These are phyloP conservation scores for Isichthys henryi DNA, from an alignment of 2,113 vertebrate genomes.

Conservation along the genomic window DNA sequence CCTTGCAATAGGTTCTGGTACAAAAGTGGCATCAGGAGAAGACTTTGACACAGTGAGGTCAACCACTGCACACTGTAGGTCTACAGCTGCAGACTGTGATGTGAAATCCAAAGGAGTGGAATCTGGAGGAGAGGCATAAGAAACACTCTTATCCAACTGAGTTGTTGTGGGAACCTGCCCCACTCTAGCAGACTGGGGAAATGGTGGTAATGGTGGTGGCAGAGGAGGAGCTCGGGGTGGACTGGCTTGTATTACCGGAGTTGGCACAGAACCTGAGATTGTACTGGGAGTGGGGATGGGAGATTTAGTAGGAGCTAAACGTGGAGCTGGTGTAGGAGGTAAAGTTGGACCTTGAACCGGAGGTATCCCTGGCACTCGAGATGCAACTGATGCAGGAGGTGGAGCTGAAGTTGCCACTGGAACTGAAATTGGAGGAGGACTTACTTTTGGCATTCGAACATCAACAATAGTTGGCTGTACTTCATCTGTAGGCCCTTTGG, in stretches of 20 bases:
- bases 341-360: background rate
- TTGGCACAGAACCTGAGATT: background rate
- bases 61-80: constrained; percentile 6
- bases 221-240: constrained; percentile 4
- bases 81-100: background rate
- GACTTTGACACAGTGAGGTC: constrained; percentile 2
- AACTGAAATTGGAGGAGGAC: constrained; percentile 30
- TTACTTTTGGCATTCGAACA: constrained; percentile 21
- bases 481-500: background rate
- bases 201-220: constrained; percentile 31
- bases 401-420: background rate
- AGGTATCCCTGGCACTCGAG: background rate
- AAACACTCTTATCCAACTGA: background rate
- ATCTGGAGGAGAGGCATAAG: background rate
- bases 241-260: background rate
- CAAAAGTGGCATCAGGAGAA: background rate
- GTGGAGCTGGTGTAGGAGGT: background rate
- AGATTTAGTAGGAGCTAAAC: constrained; percentile 44
- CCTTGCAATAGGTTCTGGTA: background rate
- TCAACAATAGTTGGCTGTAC: constrained; percentile 20
- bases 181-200: background rate
- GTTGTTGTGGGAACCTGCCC: background rate
- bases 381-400: background rate
- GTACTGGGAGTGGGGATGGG: background rate
- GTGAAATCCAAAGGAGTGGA: background rate